These are phyloP conservation scores for Vulpes ferrilata DNA, from an alignment of 2,113 vertebrate species.

Conservation along the genomic window DNA sequence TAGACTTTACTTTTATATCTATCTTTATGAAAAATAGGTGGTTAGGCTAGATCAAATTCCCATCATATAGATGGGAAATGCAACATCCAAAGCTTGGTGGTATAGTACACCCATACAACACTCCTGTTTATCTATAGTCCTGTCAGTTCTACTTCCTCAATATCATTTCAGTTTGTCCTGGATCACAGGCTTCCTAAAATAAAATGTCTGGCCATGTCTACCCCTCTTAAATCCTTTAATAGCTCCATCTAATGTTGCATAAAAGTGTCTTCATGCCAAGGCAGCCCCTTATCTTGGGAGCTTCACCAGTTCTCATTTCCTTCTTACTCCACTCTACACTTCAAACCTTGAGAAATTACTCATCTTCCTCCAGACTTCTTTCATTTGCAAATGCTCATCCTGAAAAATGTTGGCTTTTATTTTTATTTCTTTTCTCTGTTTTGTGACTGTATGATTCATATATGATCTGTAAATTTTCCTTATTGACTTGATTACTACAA, in stretches of 20 bases:
- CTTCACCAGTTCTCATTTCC: not conserved
- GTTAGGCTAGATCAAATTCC: not conserved
- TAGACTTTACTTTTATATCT: not conserved
- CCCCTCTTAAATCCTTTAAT: not conserved
- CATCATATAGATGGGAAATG: not conserved
- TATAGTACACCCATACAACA: no score
- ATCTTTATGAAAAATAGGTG: not conserved
- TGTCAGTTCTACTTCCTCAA: not conserved
- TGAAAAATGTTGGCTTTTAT: not conserved
- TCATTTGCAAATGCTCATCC: not conserved
- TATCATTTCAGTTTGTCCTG: not conserved
- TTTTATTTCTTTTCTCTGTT: not conserved
- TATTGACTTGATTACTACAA: not conserved
- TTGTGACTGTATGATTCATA: not conserved
- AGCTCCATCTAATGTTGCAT: not conserved
- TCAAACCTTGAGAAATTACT: not conserved
- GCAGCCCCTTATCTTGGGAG: not conserved
- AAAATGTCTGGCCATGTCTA: not conserved
- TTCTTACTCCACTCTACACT: not conserved
- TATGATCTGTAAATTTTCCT: not conserved
- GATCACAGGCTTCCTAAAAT: not conserved
- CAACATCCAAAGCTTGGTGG: not conserved
- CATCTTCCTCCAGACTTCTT: not conserved
- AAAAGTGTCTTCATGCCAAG: not conserved
- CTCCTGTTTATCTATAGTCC: not conserved